Evolutionary conservation across 2,113 vertebrate genomes (phyloP).

Genomic region (Hylia prasina): DNA sequence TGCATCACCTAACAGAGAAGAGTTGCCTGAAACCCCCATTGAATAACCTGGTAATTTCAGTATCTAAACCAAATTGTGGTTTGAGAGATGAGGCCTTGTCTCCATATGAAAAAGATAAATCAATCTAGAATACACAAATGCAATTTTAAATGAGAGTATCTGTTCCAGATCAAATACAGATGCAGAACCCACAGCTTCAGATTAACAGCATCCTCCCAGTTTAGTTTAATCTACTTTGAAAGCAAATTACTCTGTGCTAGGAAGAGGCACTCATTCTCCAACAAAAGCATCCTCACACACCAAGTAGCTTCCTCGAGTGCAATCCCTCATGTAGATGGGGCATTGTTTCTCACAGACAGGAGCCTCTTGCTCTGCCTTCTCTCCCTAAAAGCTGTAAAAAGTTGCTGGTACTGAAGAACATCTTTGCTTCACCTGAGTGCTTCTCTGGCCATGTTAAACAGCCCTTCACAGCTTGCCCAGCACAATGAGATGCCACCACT

Average conservation of each 20-base stretch:
- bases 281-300: background rate
- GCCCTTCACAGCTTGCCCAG: background rate
- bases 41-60: background rate
- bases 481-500: background rate
- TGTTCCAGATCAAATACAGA: conserved; percentile 30
- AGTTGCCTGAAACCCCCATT: background rate
- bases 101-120: conserved; percentile 30
- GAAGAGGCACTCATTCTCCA: background rate
- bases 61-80: background rate
- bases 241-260: background rate
- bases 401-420: background rate
- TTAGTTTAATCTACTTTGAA: conserved; percentile 14
- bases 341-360: background rate
- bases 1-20: background rate
- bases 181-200: background rate
- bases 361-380: background rate
- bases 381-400: background rate
- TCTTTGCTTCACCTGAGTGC: background rate
- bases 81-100: background rate
- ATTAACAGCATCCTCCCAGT: background rate
- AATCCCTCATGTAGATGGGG: rapidly evolving
- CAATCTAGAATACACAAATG: conserved; percentile 1
- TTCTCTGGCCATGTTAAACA: background rate
- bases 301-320: background rate
- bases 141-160: background rate